Base-by-base conservation (phyloP, 2,113 vertebrate genomes). In the Nymphicus hollandicus region DNA sequence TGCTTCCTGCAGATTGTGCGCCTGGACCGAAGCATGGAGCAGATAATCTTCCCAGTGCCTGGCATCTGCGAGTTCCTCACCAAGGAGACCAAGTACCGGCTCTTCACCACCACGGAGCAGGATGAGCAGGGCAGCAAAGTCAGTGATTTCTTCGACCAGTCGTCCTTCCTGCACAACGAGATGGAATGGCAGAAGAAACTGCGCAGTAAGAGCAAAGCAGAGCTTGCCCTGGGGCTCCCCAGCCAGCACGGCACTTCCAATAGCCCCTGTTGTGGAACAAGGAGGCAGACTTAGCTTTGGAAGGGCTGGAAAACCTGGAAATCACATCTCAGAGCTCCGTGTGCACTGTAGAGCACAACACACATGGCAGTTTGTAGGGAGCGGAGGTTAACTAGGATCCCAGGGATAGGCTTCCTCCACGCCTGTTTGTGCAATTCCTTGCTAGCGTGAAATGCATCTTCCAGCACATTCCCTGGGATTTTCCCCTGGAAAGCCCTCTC, bases 181-280 rank as follows among this genome's bases (percentile, higher is more conserved):
- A 99, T 99, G 99, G 99, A 99, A 95, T 99, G 99, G 99, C 99
- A 99, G 98, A 99, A 99, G 97, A 99, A 99, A 86, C 98, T 99
- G 70, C 98, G 99, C 96, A 99, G 99, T 99, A 98, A 98, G 99
- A 61, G 72, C 91, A 3, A 44, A 46, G 17, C 52, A 16, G 9
- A 22, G 50, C 71, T 86, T 29, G 19, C 61, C 46, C 49, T 13
- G 1, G 11, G 71, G 33, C 66, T 29, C 14, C 11, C n/a, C 20
- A 4, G 41, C 61, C 65, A 53, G 47, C 31, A 5, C 2, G 16
- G 35, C 28, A 4, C 73, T 20, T 43, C 2, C 3, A 35, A 6
- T 22, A 33, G n/a, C 24, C 33, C 52, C 61, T 3, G 17, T 1
- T 14, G 49, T 43, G 64, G 19, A 22, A 5, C 3, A 0, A 35